A percentile compares a stretch with the other conserved stretches of the same genome.
These are phyloP conservation scores for Phlogophora meticulosa DNA, from an alignment of 2,888 invertebrate genomes.

Conservation along the genomic window DNA sequence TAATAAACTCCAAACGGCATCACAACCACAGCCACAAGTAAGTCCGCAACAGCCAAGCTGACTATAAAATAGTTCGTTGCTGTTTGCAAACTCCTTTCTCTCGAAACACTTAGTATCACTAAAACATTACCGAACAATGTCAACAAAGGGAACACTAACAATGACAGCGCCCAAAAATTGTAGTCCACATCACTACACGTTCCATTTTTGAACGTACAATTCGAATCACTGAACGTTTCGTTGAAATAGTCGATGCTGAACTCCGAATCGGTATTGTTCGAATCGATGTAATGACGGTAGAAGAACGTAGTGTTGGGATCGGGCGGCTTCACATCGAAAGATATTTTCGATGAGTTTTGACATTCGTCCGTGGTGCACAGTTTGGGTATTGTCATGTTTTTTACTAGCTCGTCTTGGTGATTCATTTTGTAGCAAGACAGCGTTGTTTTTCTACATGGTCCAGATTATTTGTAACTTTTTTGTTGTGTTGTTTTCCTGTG, in stretches of 20 bases:
- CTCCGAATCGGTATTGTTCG: slow-evolving; percentile 66
- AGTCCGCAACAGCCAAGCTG: slow-evolving; percentile 98
- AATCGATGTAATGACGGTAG: slow-evolving; percentile 56
- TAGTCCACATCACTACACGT: slow-evolving; percentile 89
- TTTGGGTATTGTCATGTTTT: slow-evolving; percentile 61
- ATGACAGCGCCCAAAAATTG: slow-evolving; percentile 96
- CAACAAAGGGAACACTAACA: slow-evolving; percentile 97
- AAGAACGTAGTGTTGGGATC: slow-evolving; percentile 69
- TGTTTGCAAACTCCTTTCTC: slow-evolving; percentile 97
- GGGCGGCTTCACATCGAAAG: slow-evolving; percentile 73
- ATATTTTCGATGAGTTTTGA: slow-evolving; percentile 76
- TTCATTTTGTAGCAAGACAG: slow-evolving; percentile 52
- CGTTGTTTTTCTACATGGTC: slow-evolving; percentile 38
- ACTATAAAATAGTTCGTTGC: slow-evolving; percentile 99
- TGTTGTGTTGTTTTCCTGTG: slow-evolving; percentile 28
- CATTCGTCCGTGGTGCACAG: slow-evolving; percentile 71
- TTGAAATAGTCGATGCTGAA: slow-evolving; percentile 77
- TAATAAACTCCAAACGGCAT: slow-evolving; percentile 99
- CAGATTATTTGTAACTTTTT: slow-evolving; percentile 5
- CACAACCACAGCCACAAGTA: slow-evolving; percentile 98
- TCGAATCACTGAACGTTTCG: slow-evolving; percentile 77
- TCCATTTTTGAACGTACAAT: slow-evolving; percentile 80
- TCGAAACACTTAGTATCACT: slow-evolving; percentile 98
- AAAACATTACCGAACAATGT: slow-evolving; percentile 99
- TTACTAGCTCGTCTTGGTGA: slow-evolving; percentile 48